Evolutionary conservation across 92 coral and sea anemone species (phyloP).

Genomic region (Nematostella vectensis): DNA sequence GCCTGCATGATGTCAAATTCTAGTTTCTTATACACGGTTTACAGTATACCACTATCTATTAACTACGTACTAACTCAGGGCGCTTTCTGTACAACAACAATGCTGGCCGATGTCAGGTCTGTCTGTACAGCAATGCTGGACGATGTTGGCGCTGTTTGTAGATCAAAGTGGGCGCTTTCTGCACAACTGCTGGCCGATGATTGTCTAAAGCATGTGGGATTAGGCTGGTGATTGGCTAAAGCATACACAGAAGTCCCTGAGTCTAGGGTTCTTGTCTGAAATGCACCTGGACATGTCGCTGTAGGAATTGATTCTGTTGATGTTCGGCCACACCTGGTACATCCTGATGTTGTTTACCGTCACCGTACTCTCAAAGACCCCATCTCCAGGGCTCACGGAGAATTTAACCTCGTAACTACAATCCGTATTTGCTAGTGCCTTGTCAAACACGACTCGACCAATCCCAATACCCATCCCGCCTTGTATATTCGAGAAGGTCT

Average conservation of each 20-base stretch:
- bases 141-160: no score
- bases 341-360: conserved; percentile 9
- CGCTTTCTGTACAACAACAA: no score
- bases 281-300: conserved; percentile 43
- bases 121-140: no score
- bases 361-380: conserved; percentile 32
- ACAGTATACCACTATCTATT: no score
- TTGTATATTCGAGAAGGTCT: neutral
- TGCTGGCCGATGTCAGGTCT: no score
- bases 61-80: no score
- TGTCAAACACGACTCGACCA: neutral
- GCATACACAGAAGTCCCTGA: conserved; percentile 48
- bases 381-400: conserved; percentile 39
- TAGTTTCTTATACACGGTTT: no score
- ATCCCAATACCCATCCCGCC: neutral
- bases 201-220: no score
- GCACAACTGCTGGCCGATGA: no score
- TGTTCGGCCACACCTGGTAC: conserved; percentile 9
- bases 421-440: neutral
- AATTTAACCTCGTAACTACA: conserved; percentile 45
- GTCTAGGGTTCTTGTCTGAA: conserved; percentile 18
- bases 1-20: no score
- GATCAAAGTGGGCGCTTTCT: no score
- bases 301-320: conserved; percentile 33
- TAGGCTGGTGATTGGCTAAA: no score